A percentile compares a stretch with the other conserved stretches of the same genome.
phyloP scores from a whole-genome alignment of 2,888 invertebrate species.

The Cheilosia soror region DNA sequence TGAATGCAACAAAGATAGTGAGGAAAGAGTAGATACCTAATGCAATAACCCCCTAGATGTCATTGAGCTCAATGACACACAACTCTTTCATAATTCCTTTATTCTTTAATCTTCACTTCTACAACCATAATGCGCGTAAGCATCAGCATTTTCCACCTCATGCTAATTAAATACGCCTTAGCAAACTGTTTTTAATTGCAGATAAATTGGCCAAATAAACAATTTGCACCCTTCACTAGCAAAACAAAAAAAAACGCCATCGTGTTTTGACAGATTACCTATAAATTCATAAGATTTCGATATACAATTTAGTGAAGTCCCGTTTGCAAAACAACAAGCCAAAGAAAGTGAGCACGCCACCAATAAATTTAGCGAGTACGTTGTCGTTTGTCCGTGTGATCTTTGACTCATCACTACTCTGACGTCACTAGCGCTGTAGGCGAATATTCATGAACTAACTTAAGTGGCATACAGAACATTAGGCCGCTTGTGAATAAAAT shows the following conservation, averaged over 20 bases:
- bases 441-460: not conserved
- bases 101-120: too few species aligned
- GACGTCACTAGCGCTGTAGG: not conserved
- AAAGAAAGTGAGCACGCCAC: slow-evolving; percentile 43
- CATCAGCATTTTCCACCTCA: too few species aligned
- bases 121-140: too few species aligned
- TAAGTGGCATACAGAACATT: not conserved
- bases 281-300: slow-evolving; percentile 21
- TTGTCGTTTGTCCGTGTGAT: not conserved
- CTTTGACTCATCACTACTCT: slow-evolving; percentile 27
- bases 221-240: slow-evolving; percentile 17
- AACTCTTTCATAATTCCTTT: too few species aligned
- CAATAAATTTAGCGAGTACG: slow-evolving; percentile 23
- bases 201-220: not conserved
- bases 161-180: not conserved
- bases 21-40: too few species aligned
- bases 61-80: too few species aligned
- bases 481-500: slow-evolving; percentile 7
- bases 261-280: not conserved
- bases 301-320: not conserved
- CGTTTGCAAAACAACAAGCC: slow-evolving; percentile 16
- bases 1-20: too few species aligned
- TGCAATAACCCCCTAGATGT: too few species aligned
- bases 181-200: not conserved
- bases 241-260: not conserved